Evolutionary conservation across 2,888 invertebrate genomes (phyloP).

Genomic region (Apotomis betuletana): DNA sequence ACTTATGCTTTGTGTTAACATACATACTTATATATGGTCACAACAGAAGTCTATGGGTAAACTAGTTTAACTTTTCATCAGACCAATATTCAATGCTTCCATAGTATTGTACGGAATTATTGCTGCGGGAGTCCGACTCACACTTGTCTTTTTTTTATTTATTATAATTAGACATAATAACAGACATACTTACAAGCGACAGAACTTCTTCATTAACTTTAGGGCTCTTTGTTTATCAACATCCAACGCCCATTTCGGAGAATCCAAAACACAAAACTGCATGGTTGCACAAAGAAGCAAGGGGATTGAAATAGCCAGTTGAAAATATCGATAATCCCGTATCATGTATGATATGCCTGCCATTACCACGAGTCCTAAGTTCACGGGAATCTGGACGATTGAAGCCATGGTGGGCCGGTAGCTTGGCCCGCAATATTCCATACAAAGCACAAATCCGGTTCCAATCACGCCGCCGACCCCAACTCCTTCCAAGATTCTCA

Average conservation of each 20-base stretch:
- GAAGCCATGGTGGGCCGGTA: slow-evolving; percentile 66
- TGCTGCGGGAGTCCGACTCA: slow-evolving; percentile 47
- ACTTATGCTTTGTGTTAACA: too few species aligned
- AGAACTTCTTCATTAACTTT: slow-evolving; percentile 60
- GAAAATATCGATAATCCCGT: slow-evolving; percentile 63
- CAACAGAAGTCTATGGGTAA: too few species aligned
- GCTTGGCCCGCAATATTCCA: slow-evolving; percentile 63
- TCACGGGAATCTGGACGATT: slow-evolving; percentile 66
- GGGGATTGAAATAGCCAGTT: slow-evolving; percentile 65
- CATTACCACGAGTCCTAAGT: slow-evolving; percentile 62
- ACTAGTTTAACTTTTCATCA: too few species aligned
- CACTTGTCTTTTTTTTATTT: too few species aligned
- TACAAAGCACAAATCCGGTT: slow-evolving; percentile 63
- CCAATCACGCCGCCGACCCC: slow-evolving; percentile 68
- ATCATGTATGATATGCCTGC: slow-evolving; percentile 66
- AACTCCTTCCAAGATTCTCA: slow-evolving; percentile 66
- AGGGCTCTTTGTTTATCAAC: slow-evolving; percentile 56
- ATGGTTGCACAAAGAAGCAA: slow-evolving; percentile 55
- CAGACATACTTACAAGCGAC: slow-evolving; percentile 60
- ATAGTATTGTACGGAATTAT: too few species aligned
- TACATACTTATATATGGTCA: too few species aligned
- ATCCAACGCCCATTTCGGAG: slow-evolving; percentile 73
- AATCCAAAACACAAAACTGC: slow-evolving; percentile 61
- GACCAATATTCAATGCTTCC: too few species aligned
- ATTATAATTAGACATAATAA: background rate